Conservation (phyloP, 2,113 vertebrate species). For the Leucosticte australis region DNA sequence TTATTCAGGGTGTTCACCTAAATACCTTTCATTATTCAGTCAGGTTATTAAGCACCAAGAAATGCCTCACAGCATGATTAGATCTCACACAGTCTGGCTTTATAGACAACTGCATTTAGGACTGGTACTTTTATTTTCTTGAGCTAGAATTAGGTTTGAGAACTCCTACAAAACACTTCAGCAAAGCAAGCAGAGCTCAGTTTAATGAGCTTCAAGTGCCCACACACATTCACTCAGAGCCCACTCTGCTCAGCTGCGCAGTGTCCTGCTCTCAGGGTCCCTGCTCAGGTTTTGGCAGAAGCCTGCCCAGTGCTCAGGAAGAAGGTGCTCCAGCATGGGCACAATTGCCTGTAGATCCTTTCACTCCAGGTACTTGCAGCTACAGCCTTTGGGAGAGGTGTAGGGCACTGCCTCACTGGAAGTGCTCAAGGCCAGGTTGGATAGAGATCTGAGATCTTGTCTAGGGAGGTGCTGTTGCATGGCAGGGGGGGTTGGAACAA, state of each 20-base stretch:
- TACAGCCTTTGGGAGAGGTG: background rate
- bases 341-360: background rate
- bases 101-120: background rate
- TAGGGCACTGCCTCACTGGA: background rate
- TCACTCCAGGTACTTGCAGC: background rate
- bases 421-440: background rate
- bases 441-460: background rate
- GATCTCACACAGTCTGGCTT: background rate
- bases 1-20: background rate
- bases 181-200: background rate
- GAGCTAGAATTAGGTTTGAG: background rate
- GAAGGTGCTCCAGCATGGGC: background rate
- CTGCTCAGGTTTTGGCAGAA: background rate
- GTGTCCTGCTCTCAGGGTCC: background rate
- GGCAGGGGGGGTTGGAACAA: background rate
- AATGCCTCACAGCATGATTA: background rate
- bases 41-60: background rate
- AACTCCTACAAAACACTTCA: background rate
- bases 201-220: background rate
- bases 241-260: background rate
- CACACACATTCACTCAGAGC: background rate
- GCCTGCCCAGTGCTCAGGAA: background rate
- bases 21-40: background rate
- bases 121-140: background rate
- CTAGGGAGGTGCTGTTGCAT: rapidly evolving